These are phyloP conservation scores for Diadophis punctatus DNA, from an alignment of 2,113 vertebrate species.

Conservation along the genomic window DNA sequence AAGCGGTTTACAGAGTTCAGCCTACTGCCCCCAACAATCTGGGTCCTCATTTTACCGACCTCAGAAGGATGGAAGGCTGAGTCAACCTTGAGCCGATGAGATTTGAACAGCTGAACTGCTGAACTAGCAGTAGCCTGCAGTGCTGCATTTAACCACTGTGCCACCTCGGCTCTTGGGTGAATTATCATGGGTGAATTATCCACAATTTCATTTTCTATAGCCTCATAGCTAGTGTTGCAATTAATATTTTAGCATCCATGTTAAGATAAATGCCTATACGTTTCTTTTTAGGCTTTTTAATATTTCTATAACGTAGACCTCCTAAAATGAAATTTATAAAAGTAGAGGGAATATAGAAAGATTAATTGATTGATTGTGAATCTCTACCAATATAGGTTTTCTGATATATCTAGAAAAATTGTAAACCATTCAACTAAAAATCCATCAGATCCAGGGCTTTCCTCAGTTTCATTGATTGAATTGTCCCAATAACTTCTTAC, in stretches of 20 bases:
- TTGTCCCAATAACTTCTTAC: background rate
- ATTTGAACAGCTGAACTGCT: too few relatives aligned
- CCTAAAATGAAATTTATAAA: background rate
- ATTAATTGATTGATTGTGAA: background rate
- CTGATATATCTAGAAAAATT: background rate
- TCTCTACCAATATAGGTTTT: background rate
- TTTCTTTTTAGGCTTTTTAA: background rate
- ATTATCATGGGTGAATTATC: background rate
- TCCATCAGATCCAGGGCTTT: background rate
- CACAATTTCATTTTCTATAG: background rate
- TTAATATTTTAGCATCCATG: background rate
- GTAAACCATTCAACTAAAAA: background rate
- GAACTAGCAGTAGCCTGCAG: too few relatives aligned
- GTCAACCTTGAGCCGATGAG: too few relatives aligned
- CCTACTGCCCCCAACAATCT: too few relatives aligned
- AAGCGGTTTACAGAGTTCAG: too few relatives aligned
- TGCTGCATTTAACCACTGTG: too few relatives aligned
- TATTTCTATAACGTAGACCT: background rate
- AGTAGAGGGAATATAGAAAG: background rate
- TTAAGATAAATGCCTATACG: background rate
- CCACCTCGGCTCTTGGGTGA: too few relatives aligned
- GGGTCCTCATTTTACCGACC: too few relatives aligned
- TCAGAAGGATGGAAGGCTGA: too few relatives aligned
- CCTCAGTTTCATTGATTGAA: background rate
- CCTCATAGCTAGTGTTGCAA: background rate